These are phyloP conservation scores for Brachionus asplanchnoidis DNA, from an alignment of 1,140 invertebrate species.

Conservation along the genomic window DNA sequence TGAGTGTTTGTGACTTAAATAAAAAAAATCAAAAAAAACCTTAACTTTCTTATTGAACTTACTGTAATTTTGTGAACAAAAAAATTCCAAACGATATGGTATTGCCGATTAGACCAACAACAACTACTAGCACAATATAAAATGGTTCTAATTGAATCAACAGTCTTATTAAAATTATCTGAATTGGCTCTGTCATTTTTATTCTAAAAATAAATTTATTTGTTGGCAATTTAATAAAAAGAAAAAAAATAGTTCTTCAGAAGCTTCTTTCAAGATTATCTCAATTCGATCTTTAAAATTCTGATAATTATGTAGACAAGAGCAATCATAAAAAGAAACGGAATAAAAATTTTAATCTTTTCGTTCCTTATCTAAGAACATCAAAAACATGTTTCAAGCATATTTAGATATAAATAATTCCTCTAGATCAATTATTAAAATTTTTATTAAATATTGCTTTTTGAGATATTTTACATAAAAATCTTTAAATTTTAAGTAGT, in stretches of 20 bases:
- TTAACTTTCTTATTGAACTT: background rate
- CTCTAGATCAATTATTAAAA: background rate
- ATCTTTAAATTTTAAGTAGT: background rate
- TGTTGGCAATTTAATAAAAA: background rate
- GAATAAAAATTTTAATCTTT: background rate
- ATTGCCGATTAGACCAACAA: background rate
- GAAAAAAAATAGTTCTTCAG: background rate
- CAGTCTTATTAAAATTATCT: background rate
- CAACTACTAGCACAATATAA: background rate
- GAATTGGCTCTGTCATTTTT: background rate
- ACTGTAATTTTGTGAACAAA: constrained; percentile 14
- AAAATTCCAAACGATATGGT: background rate
- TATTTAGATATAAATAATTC: background rate
- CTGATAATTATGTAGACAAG: background rate
- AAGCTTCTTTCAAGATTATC: background rate
- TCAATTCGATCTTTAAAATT: background rate
- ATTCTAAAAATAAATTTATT: background rate
- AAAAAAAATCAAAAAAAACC: too few species aligned
- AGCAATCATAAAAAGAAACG: background rate
- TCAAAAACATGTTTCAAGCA: background rate
- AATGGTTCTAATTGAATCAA: background rate
- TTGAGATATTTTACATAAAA: background rate
- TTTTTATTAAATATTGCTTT: background rate
- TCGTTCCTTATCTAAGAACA: background rate
- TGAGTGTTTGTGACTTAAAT: background rate